phyloP scores from a whole-genome alignment of 2,888 invertebrate genomes.

The Andrena praecox region DNA sequence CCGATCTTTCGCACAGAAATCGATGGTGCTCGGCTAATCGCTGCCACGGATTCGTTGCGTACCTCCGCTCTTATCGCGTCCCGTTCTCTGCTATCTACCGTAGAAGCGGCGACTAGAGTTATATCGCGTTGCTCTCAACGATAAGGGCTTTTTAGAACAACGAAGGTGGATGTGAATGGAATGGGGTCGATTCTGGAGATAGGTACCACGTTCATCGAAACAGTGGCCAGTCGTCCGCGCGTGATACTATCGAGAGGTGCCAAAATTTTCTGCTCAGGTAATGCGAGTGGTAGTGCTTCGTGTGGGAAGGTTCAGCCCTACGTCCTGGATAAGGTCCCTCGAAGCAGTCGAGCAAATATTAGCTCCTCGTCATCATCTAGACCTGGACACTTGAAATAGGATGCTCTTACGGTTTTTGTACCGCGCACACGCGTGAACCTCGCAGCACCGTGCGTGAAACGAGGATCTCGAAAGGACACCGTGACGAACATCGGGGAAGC shows the following conservation, averaged over 20 bases:
- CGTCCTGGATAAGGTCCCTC: too few relatives aligned
- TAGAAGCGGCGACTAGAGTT: conserved; percentile 12
- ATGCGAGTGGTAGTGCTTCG: too few relatives aligned
- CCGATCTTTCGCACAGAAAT: conserved; percentile 58
- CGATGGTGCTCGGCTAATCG: conserved; percentile 22
- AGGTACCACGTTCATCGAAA: neutral
- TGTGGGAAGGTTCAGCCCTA: too few relatives aligned
- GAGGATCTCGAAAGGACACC: neutral
- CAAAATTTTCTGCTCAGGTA: too few relatives aligned
- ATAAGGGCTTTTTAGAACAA: neutral
- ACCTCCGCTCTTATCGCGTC: neutral
- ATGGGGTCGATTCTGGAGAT: neutral
- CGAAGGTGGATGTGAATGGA: neutral
- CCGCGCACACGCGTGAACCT: neutral
- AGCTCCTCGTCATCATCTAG: too few relatives aligned
- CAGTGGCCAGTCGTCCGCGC: neutral
- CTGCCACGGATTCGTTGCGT: conserved; percentile 10
- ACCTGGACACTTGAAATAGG: too few relatives aligned
- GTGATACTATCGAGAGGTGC: too few relatives aligned
- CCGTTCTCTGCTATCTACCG: neutral
- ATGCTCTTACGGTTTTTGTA: too few relatives aligned
- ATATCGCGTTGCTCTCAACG: neutral
- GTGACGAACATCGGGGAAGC: conserved; percentile 9
- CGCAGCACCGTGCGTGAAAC: conserved; percentile 2
- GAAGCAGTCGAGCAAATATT: too few relatives aligned